Conservation (phyloP, 2,797 vertebrate species). For the Sphenodon punctatus region DNA sequence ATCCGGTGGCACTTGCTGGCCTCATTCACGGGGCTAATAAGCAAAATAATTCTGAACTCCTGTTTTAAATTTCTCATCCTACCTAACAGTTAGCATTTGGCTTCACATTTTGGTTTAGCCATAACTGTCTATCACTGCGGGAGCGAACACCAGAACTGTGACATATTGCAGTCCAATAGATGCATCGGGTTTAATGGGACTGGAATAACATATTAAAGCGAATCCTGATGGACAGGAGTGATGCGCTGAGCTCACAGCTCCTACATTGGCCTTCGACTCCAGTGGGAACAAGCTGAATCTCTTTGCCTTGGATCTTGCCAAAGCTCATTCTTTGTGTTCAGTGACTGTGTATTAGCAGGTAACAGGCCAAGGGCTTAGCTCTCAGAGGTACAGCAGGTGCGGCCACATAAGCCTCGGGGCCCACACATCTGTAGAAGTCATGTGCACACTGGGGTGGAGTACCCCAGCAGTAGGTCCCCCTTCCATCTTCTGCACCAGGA, state of each 20-base stretch:
- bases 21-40: background rate
- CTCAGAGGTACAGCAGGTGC: too few species aligned
- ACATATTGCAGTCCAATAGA: fast-evolving
- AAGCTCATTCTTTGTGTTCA: background rate
- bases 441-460: too few species aligned
- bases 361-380: too few species aligned
- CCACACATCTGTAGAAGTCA: too few species aligned
- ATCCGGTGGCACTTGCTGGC: background rate
- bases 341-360: too few species aligned
- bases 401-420: too few species aligned
- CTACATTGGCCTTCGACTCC: fast-evolving
- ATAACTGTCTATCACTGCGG: background rate
- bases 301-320: fast-evolving
- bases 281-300: background rate
- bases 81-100: background rate
- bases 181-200: background rate
- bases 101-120: background rate
- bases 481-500: too few species aligned
- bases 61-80: background rate
- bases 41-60: background rate
- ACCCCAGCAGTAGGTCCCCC: too few species aligned
- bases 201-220: background rate
- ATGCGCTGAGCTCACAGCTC: background rate
- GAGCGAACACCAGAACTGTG: background rate
- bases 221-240: fast-evolving